phyloP scores from a whole-genome alignment of 2,113 vertebrate species.

The Pluvialis apricaria region DNA sequence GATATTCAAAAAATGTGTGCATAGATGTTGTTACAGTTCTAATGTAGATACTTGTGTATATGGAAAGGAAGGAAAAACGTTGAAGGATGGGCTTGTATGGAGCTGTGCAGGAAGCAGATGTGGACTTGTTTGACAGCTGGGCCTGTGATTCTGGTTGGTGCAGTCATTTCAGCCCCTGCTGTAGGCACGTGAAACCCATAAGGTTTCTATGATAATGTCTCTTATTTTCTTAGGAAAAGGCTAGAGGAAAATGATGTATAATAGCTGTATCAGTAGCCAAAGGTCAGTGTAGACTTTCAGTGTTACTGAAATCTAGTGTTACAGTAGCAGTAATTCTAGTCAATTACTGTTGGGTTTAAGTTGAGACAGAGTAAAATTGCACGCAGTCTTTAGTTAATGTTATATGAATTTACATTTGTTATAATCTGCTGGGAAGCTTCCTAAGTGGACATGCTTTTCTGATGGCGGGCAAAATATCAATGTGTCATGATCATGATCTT shows the following conservation, averaged over 20 bases:
- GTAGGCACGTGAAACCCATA: not conserved
- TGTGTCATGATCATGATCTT: not conserved
- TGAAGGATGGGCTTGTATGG: not conserved
- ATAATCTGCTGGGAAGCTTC: not conserved
- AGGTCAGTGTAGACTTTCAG: not conserved
- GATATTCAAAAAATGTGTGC: not conserved
- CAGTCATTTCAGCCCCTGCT: not conserved
- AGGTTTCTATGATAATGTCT: not conserved
- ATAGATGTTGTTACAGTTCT: not conserved
- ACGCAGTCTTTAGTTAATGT: not conserved
- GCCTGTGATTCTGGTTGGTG: not conserved
- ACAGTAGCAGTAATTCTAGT: not conserved
- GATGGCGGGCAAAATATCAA: not conserved
- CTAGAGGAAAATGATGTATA: not conserved
- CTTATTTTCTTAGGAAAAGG: not conserved
- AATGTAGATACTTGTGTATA: not conserved
- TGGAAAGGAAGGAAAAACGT: not conserved
- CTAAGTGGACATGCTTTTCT: not conserved
- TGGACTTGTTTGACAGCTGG: not conserved
- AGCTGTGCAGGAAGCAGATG: not conserved
- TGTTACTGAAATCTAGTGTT: not conserved
- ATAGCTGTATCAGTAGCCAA: not conserved
- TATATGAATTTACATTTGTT: not conserved
- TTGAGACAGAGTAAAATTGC: not conserved
- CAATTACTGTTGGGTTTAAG: not conserved